Evolutionary conservation across 2,797 vertebrate species (phyloP).

Genomic region (Anas bernieri): DNA sequence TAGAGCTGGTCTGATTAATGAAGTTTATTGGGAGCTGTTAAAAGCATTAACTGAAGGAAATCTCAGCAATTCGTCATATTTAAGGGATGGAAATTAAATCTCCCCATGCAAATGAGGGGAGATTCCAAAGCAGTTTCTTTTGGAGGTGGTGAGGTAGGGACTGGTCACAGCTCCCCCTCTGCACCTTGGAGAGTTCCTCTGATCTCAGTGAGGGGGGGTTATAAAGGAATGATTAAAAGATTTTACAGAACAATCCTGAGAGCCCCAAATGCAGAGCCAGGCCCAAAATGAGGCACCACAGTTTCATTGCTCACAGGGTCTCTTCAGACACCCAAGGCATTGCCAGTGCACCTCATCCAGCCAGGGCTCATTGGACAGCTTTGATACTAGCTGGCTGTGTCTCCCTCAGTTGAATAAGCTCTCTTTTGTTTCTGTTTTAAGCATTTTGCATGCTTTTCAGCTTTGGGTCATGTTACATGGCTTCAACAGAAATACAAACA

Average conservation of each 20-base stretch:
- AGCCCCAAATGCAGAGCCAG: not conserved
- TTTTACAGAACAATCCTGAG: not conserved
- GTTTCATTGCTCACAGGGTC: not conserved
- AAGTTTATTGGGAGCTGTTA: conserved; percentile 99
- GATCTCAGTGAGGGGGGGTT: not conserved
- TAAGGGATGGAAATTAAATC: conserved; percentile 98
- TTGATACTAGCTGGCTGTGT: not conserved
- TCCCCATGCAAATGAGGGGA: conserved; percentile 89
- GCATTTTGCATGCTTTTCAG: not conserved
- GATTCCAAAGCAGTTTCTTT: conserved; percentile 75
- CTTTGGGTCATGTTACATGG: not conserved
- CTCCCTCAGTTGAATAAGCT: not conserved
- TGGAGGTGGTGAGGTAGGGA: conserved; percentile 75
- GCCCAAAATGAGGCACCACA: accelerated
- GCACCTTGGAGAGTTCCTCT: not conserved
- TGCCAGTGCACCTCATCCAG: not conserved
- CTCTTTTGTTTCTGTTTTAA: not conserved
- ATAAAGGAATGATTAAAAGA: not conserved
- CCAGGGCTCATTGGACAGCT: not conserved
- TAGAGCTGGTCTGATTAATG: conserved; percentile 94
- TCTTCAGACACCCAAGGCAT: accelerated
- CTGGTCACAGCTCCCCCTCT: not conserved
- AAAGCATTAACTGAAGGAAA: conserved; percentile 98
- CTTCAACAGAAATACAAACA: not conserved
- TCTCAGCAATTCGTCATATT: conserved; percentile 98